Base-by-base conservation (phyloP, 2,888 invertebrate species). In the Thelaira solivaga region DNA sequence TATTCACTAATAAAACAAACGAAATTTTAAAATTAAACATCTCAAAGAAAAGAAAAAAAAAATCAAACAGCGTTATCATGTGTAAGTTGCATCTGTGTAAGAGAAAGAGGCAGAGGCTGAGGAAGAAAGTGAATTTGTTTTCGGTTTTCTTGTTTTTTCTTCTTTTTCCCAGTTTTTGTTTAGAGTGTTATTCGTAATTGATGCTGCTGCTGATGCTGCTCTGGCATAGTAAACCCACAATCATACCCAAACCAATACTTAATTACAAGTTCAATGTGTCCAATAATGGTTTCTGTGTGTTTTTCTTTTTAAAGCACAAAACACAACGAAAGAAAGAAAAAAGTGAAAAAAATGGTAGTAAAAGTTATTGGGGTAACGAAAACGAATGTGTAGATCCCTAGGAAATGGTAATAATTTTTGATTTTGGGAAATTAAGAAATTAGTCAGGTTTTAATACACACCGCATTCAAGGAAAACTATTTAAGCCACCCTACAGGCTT, bases 251-350 rank as follows among this genome's bases (percentile, higher is more conserved):
- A 26, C 69, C 74, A 61, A 65, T 69, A 61, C 55, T 71, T 78
- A 74, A 74, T 74, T 78, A 69, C 65, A 78, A 78, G 78, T 78
- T 78, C 78, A 78, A 71, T 78, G 74, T 74, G 74, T 74, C 73
- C 77, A 77, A 77, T 64, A 67, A 51, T 31, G 24, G 59, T 51
- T 65, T 36, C 13, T 36, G 4, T 64, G 43, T 47, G 29, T 55
- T 53, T 62, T 18, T 16, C 34, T 69, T 59, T 51, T 31, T 4
- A 64, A n/a, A n/a, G n/a, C n/a, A n/a, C n/a, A n/a, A n/a, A n/a
- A n/a, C n/a, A n/a, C n/a, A 55, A 57, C 43, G 43, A 53, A 55
- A 11, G 45, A 26, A 53, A 51, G 7, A 20, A 45, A 62, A 24
- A 36, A 39, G n/a, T 7, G 31, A 34, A 34, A 20, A 22, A 57